Conservation (phyloP, 2,113 vertebrate species). For the Trachemys scripta region DNA sequence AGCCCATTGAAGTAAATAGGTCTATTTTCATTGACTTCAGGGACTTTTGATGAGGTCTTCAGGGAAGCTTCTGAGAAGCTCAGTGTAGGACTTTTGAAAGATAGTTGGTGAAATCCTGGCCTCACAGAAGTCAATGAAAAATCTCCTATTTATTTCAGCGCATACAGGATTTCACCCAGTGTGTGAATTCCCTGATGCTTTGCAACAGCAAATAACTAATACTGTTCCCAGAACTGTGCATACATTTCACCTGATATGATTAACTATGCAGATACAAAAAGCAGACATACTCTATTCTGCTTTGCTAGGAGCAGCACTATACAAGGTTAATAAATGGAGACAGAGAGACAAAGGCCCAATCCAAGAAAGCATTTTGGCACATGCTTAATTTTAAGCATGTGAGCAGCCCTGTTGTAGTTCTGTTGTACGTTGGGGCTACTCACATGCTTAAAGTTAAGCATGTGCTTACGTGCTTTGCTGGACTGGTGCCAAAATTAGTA, state of each 20-base stretch:
- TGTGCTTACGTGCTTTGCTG: background rate
- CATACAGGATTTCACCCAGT: background rate
- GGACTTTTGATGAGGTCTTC: background rate
- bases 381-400: background rate
- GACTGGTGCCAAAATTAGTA: background rate
- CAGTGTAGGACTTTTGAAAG: slow-evolving; percentile 6
- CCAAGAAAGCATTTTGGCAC: background rate
- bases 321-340: background rate
- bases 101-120: background rate
- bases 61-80: fast-evolving
- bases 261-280: background rate
- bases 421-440: background rate
- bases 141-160: background rate
- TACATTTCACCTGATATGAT: background rate
- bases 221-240: background rate
- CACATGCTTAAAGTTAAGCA: background rate
- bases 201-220: background rate
- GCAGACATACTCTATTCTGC: background rate
- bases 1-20: background rate
- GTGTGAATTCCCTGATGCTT: background rate
- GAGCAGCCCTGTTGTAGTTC: background rate
- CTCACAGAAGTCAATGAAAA: background rate
- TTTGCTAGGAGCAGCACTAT: background rate
- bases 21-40: background rate
- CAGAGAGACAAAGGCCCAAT: background rate